phyloP scores from a whole-genome alignment of 2,113 vertebrate genomes.

The Pyxicephalus adspersus region DNA sequence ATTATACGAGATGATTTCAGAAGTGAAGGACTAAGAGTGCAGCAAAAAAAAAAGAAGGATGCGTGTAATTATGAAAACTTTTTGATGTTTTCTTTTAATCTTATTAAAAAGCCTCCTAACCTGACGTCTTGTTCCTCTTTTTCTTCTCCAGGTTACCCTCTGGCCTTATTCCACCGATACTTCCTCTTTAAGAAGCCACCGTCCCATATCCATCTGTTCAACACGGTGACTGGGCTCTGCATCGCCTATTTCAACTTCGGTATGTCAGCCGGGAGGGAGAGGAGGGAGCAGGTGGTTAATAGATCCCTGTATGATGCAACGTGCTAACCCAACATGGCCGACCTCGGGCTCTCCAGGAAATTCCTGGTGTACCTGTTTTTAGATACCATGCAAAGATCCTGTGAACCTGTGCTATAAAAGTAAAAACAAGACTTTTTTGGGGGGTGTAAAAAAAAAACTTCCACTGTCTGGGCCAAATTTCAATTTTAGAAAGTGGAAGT shows the following conservation, averaged over 20 bases:
- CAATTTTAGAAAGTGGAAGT: too few species aligned
- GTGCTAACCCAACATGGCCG: neutral
- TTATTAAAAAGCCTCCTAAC: neutral
- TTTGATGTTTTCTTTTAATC: neutral
- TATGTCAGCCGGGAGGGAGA: constrained; percentile 67
- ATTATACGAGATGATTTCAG: too few species aligned
- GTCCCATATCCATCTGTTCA: constrained; percentile 88
- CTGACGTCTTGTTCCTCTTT: neutral
- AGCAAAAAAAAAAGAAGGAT: neutral
- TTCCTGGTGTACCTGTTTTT: constrained; percentile 6
- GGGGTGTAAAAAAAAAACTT: too few species aligned
- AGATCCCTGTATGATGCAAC: neutral
- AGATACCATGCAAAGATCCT: neutral
- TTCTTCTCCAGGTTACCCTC: constrained; percentile 83
- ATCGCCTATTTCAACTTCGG: constrained; percentile 97
- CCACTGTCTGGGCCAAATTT: too few species aligned
- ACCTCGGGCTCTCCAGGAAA: neutral
- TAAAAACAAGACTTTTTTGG: too few species aligned
- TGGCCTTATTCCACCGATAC: constrained; percentile 86
- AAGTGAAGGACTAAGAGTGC: neutral
- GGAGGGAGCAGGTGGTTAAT: neutral
- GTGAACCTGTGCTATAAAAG: too few species aligned
- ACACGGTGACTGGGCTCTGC: constrained; percentile 84
- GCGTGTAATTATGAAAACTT: too few species aligned
- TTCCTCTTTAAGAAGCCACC: constrained; percentile 89